Percentiles rank a stretch among this genome's conserved stretches.
These are phyloP conservation scores for Drosophila takahashii DNA, from an alignment of 1,140 invertebrate species.

Conservation along the genomic window DNA sequence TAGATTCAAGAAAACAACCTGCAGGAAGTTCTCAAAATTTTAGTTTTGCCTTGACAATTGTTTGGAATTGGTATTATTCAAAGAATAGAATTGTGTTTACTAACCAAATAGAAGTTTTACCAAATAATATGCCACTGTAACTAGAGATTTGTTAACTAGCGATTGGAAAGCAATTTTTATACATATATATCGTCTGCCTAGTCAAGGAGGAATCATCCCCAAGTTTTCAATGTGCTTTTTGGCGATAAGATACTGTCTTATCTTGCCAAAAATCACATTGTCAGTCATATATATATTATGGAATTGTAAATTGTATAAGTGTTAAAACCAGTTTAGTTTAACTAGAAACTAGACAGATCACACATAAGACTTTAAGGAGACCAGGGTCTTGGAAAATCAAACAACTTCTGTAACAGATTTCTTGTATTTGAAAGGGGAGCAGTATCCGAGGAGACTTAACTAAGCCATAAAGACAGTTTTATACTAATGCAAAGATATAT, in stretches of 20 bases:
- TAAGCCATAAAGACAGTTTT: conserved; percentile 62
- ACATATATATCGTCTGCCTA: conserved; percentile 44
- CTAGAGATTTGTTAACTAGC: conserved; percentile 44
- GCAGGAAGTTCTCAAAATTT: conserved; percentile 18
- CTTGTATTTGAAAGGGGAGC: conserved; percentile 9
- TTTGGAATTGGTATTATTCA: conserved; percentile 18
- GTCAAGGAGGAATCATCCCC: conserved; percentile 39
- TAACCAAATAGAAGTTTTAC: conserved; percentile 51
- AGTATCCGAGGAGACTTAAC: conserved; percentile 37
- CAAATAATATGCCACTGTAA: conserved; percentile 42
- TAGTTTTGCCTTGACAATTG: conserved; percentile 28
- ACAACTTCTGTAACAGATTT: conserved; percentile 8
- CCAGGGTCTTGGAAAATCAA: conserved; percentile 25
- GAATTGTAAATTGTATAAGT: conserved; percentile 42
- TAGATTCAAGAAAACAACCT: neutral
- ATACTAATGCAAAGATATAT: conserved; percentile 54
- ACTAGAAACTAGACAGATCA: conserved; percentile 39
- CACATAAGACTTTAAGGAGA: conserved; percentile 23
- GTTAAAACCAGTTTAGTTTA: conserved; percentile 25
- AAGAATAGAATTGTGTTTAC: conserved; percentile 11
- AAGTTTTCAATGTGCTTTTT: conserved; percentile 17
- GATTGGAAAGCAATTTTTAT: conserved; percentile 14
- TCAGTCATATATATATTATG: conserved; percentile 33
- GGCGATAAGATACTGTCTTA: conserved; percentile 33
- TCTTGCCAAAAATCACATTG: conserved; percentile 15